Evolutionary conservation across 1,140 invertebrate species (phyloP), one percentile per base, ranked within the genome.

Genomic region (Achroia grisella): DNA sequence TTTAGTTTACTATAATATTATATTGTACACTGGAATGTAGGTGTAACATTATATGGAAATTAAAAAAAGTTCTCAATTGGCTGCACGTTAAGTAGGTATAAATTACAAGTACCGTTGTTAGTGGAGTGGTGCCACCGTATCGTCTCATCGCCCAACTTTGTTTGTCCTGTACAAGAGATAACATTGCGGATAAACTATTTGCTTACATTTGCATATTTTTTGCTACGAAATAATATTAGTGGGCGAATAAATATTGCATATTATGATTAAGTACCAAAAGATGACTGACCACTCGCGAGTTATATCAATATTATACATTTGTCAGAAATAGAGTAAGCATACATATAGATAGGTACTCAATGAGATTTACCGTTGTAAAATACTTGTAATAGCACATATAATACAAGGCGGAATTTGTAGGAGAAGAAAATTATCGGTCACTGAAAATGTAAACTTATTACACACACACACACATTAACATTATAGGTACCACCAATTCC

Each of bases 151-250:
- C 48, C 46, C 23, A 36, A 57, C 47, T 52, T 51, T 62, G 53
- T 59, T 60, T 62, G 56, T 60, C 49, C 53, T 56, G 48, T 49
- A 48, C 34, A 47, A 42, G 42, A 47, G 49, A 56, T 45, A 57
- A 56, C 49, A 56, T 36, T 49, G n/a, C n/a, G 51, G 45, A 51
- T 39, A 35, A 40, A 59, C 49, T 52, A 52, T 61, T 61, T 61
- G 51, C 49, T 57, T 43, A 14, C 14, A 61, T 65, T 65, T 42
- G 36, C 57, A 65, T 65, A 62, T 65, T 62, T 65, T 65, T 65
- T 62, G 53, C 48, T 28, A 39, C 14, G 10, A 47, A 35, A 48
- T 47, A 48, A 48, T 36, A 40, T 51, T 53, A 29, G 35, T 42
- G 44, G 42, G 43, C 32, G 56, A 23, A 46, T 44, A 48, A 51